Percentiles rank a stretch among this genome's conserved stretches.
Conservation (phyloP, 30 jellyfish, hydroid and myxozoan species). For the Mastigias papua region DNA sequence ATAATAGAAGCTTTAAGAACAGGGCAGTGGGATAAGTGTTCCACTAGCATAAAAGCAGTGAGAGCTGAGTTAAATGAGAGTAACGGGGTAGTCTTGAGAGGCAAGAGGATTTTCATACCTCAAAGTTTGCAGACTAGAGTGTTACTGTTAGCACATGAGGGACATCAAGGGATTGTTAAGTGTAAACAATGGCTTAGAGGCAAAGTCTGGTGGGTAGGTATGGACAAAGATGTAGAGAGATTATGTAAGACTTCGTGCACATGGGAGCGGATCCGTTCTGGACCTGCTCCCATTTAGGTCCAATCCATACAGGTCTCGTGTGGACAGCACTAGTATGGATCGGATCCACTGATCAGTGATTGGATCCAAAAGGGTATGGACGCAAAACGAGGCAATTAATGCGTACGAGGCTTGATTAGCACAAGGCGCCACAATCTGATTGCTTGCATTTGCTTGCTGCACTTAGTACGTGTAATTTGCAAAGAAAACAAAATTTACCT, state of each 20-base stretch:
- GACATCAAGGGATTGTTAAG: constrained; percentile 60
- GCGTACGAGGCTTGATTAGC: neutral
- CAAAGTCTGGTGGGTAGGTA: too few species aligned
- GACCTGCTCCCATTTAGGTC: neutral
- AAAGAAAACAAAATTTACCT: neutral
- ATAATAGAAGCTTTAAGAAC: constrained; percentile 4
- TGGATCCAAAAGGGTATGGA: neutral
- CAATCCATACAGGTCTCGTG: neutral
- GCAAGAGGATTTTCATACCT: constrained; percentile 54
- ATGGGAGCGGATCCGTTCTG: neutral
- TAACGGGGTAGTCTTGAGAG: constrained; percentile 47
- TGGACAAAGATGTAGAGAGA: too few species aligned
- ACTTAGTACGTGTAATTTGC: neutral
- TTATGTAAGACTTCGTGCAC: neutral
- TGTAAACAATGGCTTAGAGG: neutral
- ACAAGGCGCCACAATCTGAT: neutral
- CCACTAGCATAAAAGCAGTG: neutral
- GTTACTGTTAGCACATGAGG: constrained; percentile 54
- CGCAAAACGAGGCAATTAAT: neutral
- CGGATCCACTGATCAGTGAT: neutral
- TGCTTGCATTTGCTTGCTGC: neutral
- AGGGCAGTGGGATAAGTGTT: constrained; percentile 12
- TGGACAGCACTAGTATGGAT: neutral
- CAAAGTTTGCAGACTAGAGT: constrained; percentile 45
- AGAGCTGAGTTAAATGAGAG: constrained; percentile 15